phyloP scores from a whole-genome alignment of 2,797 vertebrate genomes.

The Bradypodion ventrale region DNA sequence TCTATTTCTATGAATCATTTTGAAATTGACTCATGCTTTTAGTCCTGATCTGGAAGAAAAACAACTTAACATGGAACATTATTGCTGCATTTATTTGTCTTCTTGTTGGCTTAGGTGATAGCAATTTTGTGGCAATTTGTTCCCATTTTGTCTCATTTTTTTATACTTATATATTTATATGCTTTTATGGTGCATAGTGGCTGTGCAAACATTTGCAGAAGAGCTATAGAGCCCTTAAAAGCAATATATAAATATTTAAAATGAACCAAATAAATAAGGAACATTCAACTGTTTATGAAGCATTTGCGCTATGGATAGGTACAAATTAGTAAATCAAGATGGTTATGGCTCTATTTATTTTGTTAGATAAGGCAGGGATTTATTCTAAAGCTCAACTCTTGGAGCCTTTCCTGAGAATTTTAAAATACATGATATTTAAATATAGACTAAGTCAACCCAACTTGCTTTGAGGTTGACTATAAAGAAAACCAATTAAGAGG shows the following conservation, averaged over 20 bases:
- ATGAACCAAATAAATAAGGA: background rate
- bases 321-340: background rate
- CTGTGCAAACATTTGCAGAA: too few species aligned
- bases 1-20: background rate
- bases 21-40: background rate
- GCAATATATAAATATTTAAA: background rate
- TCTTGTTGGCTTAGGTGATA: background rate
- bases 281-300: background rate
- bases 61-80: background rate
- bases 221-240: background rate
- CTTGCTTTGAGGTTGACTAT: background rate
- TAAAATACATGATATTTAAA: too few species aligned
- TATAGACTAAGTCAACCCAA: background rate
- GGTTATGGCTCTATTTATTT: background rate
- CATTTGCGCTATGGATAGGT: background rate
- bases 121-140: background rate
- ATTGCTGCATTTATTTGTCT: background rate
- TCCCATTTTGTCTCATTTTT: background rate
- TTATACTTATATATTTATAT: background rate
- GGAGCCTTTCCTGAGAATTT: too few species aligned
- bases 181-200: background rate
- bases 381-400: background rate
- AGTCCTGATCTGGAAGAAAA: background rate
- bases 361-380: background rate
- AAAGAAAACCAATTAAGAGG: background rate